phyloP scores from a whole-genome alignment of 2,797 vertebrate genomes.

The Miichthys miiuy region DNA sequence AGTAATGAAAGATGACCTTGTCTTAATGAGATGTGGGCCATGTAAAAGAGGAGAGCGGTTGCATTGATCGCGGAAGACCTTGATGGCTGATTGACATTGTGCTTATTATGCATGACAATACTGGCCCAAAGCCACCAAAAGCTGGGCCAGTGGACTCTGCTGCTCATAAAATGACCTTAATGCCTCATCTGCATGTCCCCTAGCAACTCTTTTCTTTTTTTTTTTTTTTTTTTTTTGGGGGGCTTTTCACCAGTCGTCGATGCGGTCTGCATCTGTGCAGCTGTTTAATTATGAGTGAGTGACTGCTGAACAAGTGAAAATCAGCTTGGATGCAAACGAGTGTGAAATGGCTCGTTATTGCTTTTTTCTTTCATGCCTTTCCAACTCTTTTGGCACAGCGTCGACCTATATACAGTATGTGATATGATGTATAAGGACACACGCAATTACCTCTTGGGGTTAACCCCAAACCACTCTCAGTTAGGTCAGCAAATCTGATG shows the following conservation, averaged over 20 bases:
- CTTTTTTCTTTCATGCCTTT: constrained; percentile 22
- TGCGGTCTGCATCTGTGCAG: constrained; percentile 23
- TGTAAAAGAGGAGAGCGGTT: constrained; percentile 67
- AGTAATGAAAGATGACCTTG: constrained; percentile 82
- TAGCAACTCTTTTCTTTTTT: constrained; percentile 32
- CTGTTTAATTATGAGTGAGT: constrained; percentile 60
- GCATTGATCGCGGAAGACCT: constrained; percentile 81
- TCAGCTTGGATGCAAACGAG: constrained; percentile 41
- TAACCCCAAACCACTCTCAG: background rate
- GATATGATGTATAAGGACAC: background rate
- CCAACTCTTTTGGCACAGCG: constrained; percentile 11
- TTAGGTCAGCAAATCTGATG: background rate
- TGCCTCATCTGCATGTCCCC: constrained; percentile 79
- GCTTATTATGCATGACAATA: constrained; percentile 83
- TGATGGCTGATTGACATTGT: constrained; percentile 82
- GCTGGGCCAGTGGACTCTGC: constrained; percentile 67
- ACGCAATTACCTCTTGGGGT: background rate
- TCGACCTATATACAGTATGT: background rate
- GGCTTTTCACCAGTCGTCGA: constrained; percentile 43
- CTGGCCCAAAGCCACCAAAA: constrained; percentile 76
- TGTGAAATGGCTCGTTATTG: constrained; percentile 45
- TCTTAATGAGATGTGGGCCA: constrained; percentile 80
- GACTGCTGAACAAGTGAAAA: constrained; percentile 65
- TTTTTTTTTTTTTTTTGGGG: background rate
- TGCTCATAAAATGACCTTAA: constrained; percentile 76